Evolutionary conservation across 1,140 invertebrate species (phyloP).

Genomic region (Platyscapa corneri): DNA sequence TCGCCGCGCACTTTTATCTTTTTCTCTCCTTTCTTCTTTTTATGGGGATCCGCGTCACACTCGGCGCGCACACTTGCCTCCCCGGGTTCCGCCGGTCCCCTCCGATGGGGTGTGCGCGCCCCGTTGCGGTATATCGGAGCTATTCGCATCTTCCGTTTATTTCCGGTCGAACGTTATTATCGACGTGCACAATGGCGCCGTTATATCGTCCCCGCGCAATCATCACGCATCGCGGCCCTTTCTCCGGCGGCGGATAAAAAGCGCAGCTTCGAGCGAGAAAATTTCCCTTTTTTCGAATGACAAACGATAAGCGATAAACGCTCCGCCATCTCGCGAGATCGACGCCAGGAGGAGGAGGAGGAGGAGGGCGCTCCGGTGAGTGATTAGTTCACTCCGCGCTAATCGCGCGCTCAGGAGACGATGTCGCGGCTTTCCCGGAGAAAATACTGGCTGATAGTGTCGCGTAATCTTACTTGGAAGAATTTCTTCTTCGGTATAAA

Average conservation of each 20-base stretch:
- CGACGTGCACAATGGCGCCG: conserved; percentile 34
- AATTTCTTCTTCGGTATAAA: background rate
- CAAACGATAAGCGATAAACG: conserved; percentile 2
- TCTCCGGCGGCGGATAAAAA: background rate
- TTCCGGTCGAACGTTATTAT: conserved; percentile 55
- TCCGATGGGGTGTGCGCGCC: conserved; percentile 55
- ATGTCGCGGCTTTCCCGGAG: no score
- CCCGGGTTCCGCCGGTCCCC: conserved; percentile 2
- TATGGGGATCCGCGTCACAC: conserved; percentile 64
- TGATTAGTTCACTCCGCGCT: background rate
- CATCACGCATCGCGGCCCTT: conserved; percentile 15
- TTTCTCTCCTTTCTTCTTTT: conserved; percentile 58
- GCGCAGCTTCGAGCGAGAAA: background rate
- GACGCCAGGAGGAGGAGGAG: background rate
- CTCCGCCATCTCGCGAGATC: background rate
- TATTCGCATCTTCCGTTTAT: conserved; percentile 58
- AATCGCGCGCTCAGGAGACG: no score
- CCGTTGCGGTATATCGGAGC: conserved; percentile 56
- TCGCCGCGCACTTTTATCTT: background rate
- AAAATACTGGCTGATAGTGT: conserved; percentile 15
- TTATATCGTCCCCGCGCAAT: background rate
- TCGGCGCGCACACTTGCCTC: conserved; percentile 56
- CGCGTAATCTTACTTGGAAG: conserved; percentile 50
- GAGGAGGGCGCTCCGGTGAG: no score
- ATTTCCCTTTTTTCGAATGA: background rate